Base-by-base conservation (phyloP, 2,888 invertebrate species). In the Gasteruption jaculator region DNA sequence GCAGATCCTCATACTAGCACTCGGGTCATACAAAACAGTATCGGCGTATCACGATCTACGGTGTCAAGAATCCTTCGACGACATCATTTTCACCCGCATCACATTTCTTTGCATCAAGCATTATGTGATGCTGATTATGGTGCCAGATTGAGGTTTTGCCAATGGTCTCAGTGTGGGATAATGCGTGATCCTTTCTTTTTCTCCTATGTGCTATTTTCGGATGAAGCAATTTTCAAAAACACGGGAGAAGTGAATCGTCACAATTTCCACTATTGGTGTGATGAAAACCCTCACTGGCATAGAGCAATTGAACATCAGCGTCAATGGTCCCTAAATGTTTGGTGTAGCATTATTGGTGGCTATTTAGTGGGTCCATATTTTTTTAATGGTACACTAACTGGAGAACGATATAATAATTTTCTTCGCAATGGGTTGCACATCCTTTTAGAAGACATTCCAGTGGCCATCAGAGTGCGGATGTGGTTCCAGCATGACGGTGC, bases 221-320 rank as follows among this genome's bases (percentile, higher is more conserved):
- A 31, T 11, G 31, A 38, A 38, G 16, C 38, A n/a, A 38, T 24
- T 14, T 38, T 38, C 15, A 39, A 27, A 24, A 39, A 33, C 26
- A 27, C 11, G 7, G 39, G 32, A 24, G 22, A 21, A 25, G 21
- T 38, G n/a, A 27, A 27, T 27, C 14, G n/a, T 11, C 29, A 27
- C n/a, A 27, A 27, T 27, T 22, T 10, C 11, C 25, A 30, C 10
- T 31, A 22, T 38, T 30, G 14, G 26, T 30, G 7, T 2, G 3
- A 15, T 6, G 30, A 16, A 31, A 21, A 19, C 7, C 19, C 18
- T 30, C 10, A 30, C 16, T 11, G 24, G 26, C 18, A 22, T 8
- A 30, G 21, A 12, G 24, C 21, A 26, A 15, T 38, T 38, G 22
- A n/a, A 22, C 24, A 19, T 29, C 11, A 38, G 12, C 10, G 15